These are phyloP conservation scores for Stigmatopora argus DNA, from an alignment of 2,113 vertebrate species.

Conservation along the genomic window DNA sequence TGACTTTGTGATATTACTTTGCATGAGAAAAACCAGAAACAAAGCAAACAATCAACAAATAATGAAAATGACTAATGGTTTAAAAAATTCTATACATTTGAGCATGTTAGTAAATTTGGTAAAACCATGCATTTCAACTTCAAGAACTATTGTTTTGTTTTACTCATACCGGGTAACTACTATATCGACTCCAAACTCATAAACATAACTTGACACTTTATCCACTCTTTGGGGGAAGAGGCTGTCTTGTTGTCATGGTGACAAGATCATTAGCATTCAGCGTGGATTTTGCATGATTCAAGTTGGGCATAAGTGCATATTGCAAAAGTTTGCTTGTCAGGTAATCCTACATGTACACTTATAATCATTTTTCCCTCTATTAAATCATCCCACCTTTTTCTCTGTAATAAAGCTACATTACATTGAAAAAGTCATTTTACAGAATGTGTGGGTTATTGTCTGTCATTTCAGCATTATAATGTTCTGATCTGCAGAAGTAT, in stretches of 20 bases:
- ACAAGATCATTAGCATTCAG: slow-evolving; percentile 52
- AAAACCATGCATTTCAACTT: neutral
- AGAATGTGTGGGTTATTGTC: slow-evolving; percentile 11
- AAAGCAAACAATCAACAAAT: neutral
- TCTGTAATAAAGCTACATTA: neutral
- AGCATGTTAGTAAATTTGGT: neutral
- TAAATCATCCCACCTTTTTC: neutral
- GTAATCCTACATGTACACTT: slow-evolving; percentile 4
- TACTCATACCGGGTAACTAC: slow-evolving; percentile 15
- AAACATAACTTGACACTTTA: slow-evolving; percentile 28
- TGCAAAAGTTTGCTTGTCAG: slow-evolving; percentile 45
- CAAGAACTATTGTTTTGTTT: neutral
- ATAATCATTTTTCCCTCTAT: neutral
- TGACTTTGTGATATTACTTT: neutral
- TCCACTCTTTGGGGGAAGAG: slow-evolving; percentile 30
- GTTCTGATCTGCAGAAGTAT: slow-evolving; percentile 11
- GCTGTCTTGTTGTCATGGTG: slow-evolving; percentile 42
- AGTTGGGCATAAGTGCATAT: slow-evolving; percentile 30
- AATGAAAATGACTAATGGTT: neutral
- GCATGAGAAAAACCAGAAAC: neutral
- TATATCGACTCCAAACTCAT: slow-evolving; percentile 9
- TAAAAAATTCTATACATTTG: neutral
- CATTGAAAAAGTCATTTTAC: neutral
- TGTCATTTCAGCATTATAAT: slow-evolving; percentile 8
- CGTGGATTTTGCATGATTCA: slow-evolving; percentile 28